phyloP scores from a whole-genome alignment of 2,113 vertebrate genomes.

The Petaurus breviceps region DNA sequence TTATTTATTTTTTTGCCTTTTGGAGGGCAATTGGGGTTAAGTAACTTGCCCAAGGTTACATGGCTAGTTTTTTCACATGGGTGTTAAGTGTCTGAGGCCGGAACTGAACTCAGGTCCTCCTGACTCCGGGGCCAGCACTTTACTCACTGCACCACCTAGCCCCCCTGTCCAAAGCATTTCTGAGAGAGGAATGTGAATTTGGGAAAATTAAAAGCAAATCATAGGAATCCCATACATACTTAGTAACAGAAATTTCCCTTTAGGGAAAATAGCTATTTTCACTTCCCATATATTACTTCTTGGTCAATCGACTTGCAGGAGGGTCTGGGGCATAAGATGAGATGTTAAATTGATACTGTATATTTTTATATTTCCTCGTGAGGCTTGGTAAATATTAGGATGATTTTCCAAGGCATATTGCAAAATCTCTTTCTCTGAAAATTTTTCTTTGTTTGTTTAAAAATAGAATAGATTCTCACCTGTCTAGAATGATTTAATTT shows the following conservation, averaged over 20 bases:
- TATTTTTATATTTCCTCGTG: not conserved
- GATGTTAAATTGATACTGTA: not conserved
- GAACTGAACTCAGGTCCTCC: too few species aligned
- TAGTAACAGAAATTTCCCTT: not conserved
- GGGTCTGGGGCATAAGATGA: not conserved
- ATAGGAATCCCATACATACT: not conserved
- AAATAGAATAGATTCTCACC: slow-evolving; percentile 9
- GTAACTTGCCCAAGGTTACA: too few species aligned
- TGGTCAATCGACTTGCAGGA: not conserved
- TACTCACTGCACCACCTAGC: too few species aligned
- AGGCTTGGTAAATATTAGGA: not conserved
- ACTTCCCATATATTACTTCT: not conserved
- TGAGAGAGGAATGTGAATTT: not conserved
- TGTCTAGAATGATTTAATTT: not conserved
- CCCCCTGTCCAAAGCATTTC: not conserved
- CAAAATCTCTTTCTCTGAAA: not conserved
- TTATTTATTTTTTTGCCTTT: too few species aligned
- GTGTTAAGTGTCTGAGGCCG: too few species aligned
- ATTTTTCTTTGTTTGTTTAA: not conserved
- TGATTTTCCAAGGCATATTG: not conserved
- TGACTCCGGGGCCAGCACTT: too few species aligned
- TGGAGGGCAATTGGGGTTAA: too few species aligned
- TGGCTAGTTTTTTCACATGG: too few species aligned
- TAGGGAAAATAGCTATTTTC: not conserved
- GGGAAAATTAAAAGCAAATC: slow-evolving; percentile 1